Conservation (phyloP, 2,797 vertebrate species). For the Podarcis siculus region DNA sequence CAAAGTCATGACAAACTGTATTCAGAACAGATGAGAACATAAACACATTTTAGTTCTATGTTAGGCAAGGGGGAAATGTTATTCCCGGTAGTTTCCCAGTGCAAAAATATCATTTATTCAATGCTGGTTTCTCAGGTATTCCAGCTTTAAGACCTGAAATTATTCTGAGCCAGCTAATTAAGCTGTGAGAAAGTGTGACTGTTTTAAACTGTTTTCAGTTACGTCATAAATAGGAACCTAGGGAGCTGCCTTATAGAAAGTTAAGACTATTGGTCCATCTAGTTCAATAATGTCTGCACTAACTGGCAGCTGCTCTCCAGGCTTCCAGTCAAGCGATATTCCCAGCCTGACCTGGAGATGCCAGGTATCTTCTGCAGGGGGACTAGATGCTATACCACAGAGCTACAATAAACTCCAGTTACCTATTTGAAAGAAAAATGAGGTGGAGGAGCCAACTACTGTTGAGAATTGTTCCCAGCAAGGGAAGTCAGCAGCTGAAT, state of each 20-base stretch:
- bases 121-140: background rate
- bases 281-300: too few relatives aligned
- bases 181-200: too few relatives aligned
- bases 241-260: too few relatives aligned
- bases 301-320: too few relatives aligned
- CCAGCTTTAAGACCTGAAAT: background rate
- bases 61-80: slow-evolving; percentile 3
- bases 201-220: too few relatives aligned
- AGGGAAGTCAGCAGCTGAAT: background rate
- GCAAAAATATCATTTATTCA: background rate
- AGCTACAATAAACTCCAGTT: background rate
- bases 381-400: too few relatives aligned
- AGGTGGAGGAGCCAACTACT: background rate
- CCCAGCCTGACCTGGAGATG: too few relatives aligned
- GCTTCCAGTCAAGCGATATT: too few relatives aligned
- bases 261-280: too few relatives aligned
- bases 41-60: background rate
- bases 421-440: background rate
- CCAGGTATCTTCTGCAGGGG: too few relatives aligned
- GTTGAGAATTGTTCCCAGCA: background rate
- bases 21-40: slow-evolving; percentile 11
- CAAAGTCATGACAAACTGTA: background rate
- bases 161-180: background rate
- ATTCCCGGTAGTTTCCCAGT: background rate
- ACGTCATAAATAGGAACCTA: too few relatives aligned